Evolutionary conservation across 92 coral and sea anemone species (phyloP).

Genomic region (Phenganax subtilis): DNA sequence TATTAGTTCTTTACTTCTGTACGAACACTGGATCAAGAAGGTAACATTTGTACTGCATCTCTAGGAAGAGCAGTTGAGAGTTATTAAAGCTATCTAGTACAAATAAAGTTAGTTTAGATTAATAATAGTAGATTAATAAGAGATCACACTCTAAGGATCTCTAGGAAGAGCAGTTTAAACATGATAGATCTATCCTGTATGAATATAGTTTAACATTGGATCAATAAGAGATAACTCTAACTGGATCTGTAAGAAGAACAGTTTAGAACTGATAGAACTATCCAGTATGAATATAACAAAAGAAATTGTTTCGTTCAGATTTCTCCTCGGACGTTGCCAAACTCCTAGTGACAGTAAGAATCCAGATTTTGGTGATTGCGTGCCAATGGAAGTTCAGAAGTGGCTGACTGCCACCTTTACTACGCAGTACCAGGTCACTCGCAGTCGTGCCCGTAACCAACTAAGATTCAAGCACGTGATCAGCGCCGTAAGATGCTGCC

Average conservation of each 20-base stretch:
- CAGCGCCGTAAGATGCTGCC: conserved; percentile 89
- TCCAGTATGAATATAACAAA: no score
- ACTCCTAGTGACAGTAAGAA: conserved; percentile 11
- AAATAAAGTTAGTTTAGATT: no score
- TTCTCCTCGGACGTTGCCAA: conserved; percentile 23
- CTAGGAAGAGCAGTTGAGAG: no score
- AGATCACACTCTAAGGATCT: no score
- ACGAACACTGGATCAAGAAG: neutral
- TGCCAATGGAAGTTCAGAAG: conserved; percentile 78
- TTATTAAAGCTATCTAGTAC: no score
- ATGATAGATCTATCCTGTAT: no score
- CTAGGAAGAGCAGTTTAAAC: no score
- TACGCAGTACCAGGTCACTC: conserved; percentile 35
- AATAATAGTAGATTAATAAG: no score
- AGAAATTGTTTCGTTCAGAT: neutral
- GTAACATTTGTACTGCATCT: neutral
- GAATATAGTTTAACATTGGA: no score
- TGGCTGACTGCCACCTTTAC: conserved; percentile 98
- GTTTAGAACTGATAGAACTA: no score
- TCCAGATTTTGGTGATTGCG: conserved; percentile 26
- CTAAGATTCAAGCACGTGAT: conserved; percentile 79
- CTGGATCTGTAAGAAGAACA: no score
- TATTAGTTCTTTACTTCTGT: neutral
- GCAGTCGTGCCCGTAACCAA: conserved; percentile 11
- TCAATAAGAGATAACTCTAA: no score